Conservation (phyloP, 2,797 vertebrate genomes). For the Phaenicophaeus curvirostris region DNA sequence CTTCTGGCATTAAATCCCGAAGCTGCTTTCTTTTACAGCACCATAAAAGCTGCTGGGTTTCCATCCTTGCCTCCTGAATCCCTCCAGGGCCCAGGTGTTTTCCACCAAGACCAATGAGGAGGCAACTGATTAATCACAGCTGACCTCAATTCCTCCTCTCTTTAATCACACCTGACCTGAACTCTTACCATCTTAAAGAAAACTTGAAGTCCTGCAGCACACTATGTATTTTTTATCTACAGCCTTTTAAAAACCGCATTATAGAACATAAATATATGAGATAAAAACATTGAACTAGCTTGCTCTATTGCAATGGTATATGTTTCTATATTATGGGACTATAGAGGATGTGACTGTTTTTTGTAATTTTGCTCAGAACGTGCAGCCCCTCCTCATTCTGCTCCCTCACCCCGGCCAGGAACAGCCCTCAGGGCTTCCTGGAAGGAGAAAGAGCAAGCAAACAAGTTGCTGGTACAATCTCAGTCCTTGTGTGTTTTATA, state of each 20-base stretch:
- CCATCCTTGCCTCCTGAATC: not conserved
- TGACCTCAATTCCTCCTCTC: not conserved
- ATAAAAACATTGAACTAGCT: accelerated
- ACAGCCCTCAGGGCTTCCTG: not conserved
- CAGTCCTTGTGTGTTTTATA: not conserved
- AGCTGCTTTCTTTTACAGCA: not conserved
- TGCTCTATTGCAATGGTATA: accelerated
- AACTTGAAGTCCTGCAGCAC: not conserved
- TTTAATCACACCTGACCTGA: not conserved
- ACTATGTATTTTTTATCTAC: not conserved
- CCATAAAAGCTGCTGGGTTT: not conserved
- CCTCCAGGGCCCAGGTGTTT: not conserved
- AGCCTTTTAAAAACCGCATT: not conserved
- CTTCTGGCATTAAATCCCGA: not conserved
- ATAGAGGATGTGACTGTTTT: not conserved
- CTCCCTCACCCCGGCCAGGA: not conserved
- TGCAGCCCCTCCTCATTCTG: not conserved
- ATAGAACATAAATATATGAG: not conserved
- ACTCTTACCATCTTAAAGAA: not conserved
- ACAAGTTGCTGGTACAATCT: not conserved
- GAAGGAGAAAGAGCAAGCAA: not conserved
- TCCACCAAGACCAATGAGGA: accelerated
- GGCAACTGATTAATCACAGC: not conserved
- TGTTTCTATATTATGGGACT: no score
- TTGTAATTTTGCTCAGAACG: not conserved